Conservation (phyloP, 2,113 vertebrate genomes). For the Cyprinodon variegatus region DNA sequence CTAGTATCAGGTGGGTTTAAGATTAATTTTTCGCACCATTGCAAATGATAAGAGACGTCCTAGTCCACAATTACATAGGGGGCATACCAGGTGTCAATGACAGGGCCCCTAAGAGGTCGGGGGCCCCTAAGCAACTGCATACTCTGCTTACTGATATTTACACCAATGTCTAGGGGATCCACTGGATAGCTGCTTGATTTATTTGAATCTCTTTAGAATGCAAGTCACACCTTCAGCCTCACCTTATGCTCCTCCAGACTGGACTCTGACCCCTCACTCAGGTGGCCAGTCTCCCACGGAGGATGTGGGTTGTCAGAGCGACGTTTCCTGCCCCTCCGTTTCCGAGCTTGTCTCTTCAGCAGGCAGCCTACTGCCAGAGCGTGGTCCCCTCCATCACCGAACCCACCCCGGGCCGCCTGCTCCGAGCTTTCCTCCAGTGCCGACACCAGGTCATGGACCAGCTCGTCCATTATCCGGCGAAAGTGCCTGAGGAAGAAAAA, state of each 20-base stretch:
- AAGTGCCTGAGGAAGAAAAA: slow-evolving; percentile 86
- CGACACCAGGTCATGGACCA: slow-evolving; percentile 98
- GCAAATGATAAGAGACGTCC: too few relatives aligned
- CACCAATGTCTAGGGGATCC: neutral
- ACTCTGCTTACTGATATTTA: too few relatives aligned
- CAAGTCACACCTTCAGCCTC: neutral
- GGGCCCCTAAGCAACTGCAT: too few relatives aligned
- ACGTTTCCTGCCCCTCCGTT: slow-evolving; percentile 93
- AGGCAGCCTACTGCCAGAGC: slow-evolving; percentile 88
- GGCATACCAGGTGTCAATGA: too few relatives aligned
- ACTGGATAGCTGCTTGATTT: neutral
- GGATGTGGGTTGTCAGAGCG: slow-evolving; percentile 90
- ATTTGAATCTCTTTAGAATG: neutral
- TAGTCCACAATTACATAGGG: too few relatives aligned
- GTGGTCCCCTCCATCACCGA: slow-evolving; percentile 91
- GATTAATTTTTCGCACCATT: too few relatives aligned
- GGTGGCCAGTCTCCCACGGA: slow-evolving; percentile 91
- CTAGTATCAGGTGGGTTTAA: too few relatives aligned
- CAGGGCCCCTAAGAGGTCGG: too few relatives aligned
- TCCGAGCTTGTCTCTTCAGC: slow-evolving; percentile 93
- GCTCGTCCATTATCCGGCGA: slow-evolving; percentile 96
- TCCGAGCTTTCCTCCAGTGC: slow-evolving; percentile 98
- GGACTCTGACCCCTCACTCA: slow-evolving; percentile 96
- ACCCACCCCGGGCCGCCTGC: slow-evolving; percentile 94
- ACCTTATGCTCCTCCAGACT: slow-evolving; percentile 88